These are phyloP conservation scores for Rhingia campestris DNA, from an alignment of 2,888 invertebrate species.

Conservation along the genomic window DNA sequence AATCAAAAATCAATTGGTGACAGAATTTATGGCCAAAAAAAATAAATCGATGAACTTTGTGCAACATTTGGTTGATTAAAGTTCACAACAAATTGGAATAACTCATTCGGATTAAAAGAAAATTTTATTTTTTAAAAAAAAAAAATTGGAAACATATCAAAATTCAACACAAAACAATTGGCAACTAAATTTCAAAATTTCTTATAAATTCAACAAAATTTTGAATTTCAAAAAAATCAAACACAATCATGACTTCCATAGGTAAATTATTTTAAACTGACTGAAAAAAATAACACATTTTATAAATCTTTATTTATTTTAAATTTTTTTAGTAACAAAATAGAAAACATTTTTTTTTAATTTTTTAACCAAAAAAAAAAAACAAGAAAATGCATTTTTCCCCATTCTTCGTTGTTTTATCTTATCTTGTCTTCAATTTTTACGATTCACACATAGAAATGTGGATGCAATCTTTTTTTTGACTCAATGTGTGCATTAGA, in stretches of 20 bases:
- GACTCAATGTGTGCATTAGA: too few species aligned
- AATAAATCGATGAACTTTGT: constrained; percentile 31
- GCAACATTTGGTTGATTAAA: constrained; percentile 60
- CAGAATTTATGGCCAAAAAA: constrained; percentile 25
- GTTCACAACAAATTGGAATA: constrained; percentile 62
- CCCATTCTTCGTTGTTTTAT: background rate
- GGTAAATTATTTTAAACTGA: constrained; percentile 78
- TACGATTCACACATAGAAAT: too few species aligned
- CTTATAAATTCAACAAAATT: constrained; percentile 59
- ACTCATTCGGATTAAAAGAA: constrained; percentile 47
- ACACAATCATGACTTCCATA: constrained; percentile 82
- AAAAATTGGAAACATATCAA: constrained; percentile 48
- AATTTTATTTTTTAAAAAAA: constrained; percentile 17
- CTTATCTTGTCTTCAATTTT: background rate
- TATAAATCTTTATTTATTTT: too few species aligned
- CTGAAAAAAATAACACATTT: too few species aligned
- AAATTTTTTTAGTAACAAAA: too few species aligned
- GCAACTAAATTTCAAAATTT: constrained; percentile 71
- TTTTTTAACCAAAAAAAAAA: too few species aligned
- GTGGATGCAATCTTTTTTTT: too few species aligned
- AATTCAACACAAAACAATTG: constrained; percentile 66
- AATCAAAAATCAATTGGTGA: constrained; percentile 39
- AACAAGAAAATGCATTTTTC: background rate
- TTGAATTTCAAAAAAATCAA: constrained; percentile 74
- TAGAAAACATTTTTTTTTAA: constrained; percentile 1